phyloP scores from a whole-genome alignment of 2,113 vertebrate genomes.

The Anas platyrhynchos region DNA sequence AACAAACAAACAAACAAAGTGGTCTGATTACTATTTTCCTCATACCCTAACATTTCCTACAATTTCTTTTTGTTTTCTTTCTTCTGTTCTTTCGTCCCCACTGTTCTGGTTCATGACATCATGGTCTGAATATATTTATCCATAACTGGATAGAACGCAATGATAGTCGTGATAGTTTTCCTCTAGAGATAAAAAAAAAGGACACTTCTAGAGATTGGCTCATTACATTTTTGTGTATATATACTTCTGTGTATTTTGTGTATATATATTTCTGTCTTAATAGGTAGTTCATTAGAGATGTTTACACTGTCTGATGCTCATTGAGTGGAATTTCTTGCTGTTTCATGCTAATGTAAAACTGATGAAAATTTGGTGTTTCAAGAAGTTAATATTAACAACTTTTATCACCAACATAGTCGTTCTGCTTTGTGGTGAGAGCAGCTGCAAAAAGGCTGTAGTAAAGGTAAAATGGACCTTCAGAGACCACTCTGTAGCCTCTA shows the following conservation, averaged over 20 bases:
- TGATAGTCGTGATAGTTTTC: neutral
- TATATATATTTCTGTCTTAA: constrained; percentile 18
- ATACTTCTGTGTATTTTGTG: neutral
- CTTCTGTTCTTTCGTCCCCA: rapidly evolving
- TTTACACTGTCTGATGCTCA: neutral
- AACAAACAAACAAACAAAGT: neutral
- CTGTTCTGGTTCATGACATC: neutral
- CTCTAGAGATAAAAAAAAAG: neutral
- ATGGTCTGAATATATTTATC: neutral
- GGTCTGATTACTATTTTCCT: neutral
- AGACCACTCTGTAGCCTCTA: neutral
- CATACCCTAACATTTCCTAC: neutral
- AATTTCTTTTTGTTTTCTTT: neutral
- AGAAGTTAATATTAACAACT: constrained; percentile 48
- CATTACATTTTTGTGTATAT: constrained; percentile 9
- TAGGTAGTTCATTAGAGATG: constrained; percentile 32
- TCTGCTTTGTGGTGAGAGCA: neutral
- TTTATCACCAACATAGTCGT: neutral
- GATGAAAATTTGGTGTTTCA: constrained; percentile 38
- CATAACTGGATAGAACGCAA: neutral
- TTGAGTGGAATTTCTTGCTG: constrained; percentile 18
- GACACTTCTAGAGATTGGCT: neutral
- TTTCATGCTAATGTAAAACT: constrained; percentile 45
- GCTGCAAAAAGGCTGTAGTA: neutral
- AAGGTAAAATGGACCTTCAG: neutral